Conservation (phyloP, 1,140 invertebrate genomes). For the Charaxes varanes region DNA sequence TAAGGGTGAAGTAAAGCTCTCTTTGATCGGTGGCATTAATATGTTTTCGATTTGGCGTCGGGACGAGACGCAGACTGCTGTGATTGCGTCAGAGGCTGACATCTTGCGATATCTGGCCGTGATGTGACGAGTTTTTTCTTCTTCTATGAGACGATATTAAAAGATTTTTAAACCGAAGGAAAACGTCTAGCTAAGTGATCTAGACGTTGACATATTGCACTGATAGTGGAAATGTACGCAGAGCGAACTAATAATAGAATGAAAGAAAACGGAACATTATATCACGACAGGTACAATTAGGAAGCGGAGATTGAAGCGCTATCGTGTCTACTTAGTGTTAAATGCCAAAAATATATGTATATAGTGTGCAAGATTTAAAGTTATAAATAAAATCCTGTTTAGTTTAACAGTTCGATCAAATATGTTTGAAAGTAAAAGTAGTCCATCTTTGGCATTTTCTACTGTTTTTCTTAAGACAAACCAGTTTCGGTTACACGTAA, state of each 20-base stretch:
- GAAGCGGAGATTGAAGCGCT: slow-evolving; percentile 25
- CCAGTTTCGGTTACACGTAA: too few species aligned
- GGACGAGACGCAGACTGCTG: slow-evolving; percentile 44
- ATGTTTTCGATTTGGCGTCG: slow-evolving; percentile 56
- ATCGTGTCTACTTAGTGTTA: slow-evolving; percentile 21
- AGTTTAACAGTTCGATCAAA: too few species aligned
- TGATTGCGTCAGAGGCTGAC: slow-evolving; percentile 50
- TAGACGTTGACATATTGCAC: slow-evolving; percentile 30
- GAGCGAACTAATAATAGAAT: slow-evolving; percentile 12
- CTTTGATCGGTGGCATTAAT: slow-evolving; percentile 62
- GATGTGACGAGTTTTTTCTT: slow-evolving; percentile 38
- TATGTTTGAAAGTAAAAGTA: too few species aligned
- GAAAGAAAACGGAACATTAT: slow-evolving; percentile 20
- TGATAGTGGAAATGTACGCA: slow-evolving; percentile 15
- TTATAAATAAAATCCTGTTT: too few species aligned
- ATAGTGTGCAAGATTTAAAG: too few species aligned
- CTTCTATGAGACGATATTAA: slow-evolving; percentile 43
- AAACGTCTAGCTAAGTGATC: slow-evolving; percentile 33
- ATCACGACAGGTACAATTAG: slow-evolving; percentile 27
- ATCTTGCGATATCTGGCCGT: slow-evolving; percentile 38
- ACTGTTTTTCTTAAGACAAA: too few species aligned
- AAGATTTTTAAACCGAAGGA: slow-evolving; percentile 23
- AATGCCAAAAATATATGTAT: slow-evolving; percentile 59
- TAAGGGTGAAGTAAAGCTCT: slow-evolving; percentile 39
- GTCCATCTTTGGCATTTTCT: too few species aligned